Conservation (phyloP, 2,113 vertebrate genomes). For the Thomomys bottae region DNA sequence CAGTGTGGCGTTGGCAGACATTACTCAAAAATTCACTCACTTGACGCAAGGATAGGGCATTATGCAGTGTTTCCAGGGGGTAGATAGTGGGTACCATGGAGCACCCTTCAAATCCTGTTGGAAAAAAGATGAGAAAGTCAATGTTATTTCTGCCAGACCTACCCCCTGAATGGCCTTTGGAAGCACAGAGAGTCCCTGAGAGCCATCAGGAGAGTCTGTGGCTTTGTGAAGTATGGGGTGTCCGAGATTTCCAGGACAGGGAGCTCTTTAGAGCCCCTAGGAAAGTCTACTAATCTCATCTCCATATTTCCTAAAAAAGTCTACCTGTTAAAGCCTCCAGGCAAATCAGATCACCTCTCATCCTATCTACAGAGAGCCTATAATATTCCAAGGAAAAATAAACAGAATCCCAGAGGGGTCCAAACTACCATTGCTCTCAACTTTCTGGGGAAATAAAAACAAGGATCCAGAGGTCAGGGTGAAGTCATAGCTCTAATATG, state of each 20-base stretch:
- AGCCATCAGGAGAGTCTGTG: conserved; percentile 63
- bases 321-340: conserved; percentile 38
- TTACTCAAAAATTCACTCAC: conserved; percentile 93
- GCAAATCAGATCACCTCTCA: conserved; percentile 64
- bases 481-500: conserved; percentile 59
- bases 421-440: conserved; percentile 42
- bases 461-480: conserved; percentile 44
- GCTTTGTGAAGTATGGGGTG: conserved; percentile 55
- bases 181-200: conserved; percentile 67
- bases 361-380: conserved; percentile 53
- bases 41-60: conserved; percentile 97
- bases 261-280: conserved; percentile 54
- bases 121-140: conserved; percentile 80
- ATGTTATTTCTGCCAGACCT: conserved; percentile 54
- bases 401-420: conserved; percentile 46
- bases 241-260: conserved; percentile 53
- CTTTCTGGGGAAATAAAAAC: conserved; percentile 57
- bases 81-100: conserved; percentile 99
- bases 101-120: conserved; percentile 98
- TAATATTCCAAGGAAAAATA: conserved; percentile 49
- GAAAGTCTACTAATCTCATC: conserved; percentile 56
- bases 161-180: conserved; percentile 35
- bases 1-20: conserved; percentile 91
- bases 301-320: conserved; percentile 54
- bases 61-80: conserved; percentile 98